A percentile compares a stretch with the other conserved stretches of the same genome.
These are phyloP conservation scores for Sebastes miniatus DNA, from an alignment of 2,797 vertebrate genomes.

Conservation along the genomic window DNA sequence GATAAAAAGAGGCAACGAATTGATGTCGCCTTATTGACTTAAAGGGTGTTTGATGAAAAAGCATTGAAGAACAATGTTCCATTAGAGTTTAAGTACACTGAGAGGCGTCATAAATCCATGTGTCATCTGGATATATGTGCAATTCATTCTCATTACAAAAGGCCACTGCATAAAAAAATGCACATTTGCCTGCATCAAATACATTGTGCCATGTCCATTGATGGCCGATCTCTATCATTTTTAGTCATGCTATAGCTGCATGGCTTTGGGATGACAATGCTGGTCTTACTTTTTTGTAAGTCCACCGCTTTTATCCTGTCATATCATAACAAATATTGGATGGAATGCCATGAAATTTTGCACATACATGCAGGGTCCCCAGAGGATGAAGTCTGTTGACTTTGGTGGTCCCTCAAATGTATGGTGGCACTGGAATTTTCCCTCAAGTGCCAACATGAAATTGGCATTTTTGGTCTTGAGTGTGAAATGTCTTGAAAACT, in stretches of 20 bases:
- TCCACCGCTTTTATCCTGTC: too few relatives aligned
- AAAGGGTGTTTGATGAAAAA: background rate
- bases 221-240: background rate
- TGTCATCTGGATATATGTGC: background rate
- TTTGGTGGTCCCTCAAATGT: background rate
- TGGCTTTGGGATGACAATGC: background rate
- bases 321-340: background rate
- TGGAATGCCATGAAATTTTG: background rate
- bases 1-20: background rate
- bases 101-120: background rate
- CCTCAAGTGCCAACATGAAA: background rate
- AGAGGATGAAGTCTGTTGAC: background rate
- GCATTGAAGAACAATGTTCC: background rate
- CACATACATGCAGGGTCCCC: background rate
- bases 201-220: background rate
- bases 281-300: background rate
- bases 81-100: slow-evolving; percentile 5
- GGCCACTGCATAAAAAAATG: background rate
- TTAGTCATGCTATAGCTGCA: background rate
- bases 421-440: background rate
- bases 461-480: background rate
- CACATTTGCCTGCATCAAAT: background rate
- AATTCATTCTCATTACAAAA: background rate
- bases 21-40: background rate
- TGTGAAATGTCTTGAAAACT: background rate